Base-by-base conservation (phyloP, 2,888 invertebrate genomes). In the Suillia variegata region DNA sequence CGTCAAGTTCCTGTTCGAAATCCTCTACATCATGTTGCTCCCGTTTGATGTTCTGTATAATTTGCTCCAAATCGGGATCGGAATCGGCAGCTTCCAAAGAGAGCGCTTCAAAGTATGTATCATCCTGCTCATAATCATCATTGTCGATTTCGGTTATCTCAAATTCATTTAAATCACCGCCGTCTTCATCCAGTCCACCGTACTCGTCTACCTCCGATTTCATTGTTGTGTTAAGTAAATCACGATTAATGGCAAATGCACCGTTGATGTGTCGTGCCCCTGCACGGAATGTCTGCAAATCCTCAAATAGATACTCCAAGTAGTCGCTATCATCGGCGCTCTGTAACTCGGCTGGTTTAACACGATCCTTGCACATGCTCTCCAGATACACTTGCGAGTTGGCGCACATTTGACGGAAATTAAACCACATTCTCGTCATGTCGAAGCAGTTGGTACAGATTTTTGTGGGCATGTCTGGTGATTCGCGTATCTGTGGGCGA, bases 341-440 rank as follows among this genome's bases (percentile, higher is more conserved):
- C 1, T 61, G 18, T 20, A 63, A 22, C 4, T 57, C 62, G 5
- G 60, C 24, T 0, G 66, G 60, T 21, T 62, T 61, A 8, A 55
- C 52, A 17, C 56, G 48, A 12, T 61, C 61, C 4, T 57, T 49
- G 53, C 57, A 59, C 6, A 61, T 45, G 13, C 62, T 68, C 54
- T 71, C 70, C 55, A 79, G 63, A 54, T 77, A 80, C 2, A 77
- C 71, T 48, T 80, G 79, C 0, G 81, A 70, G 8, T 79, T 73
- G 13, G 77, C 70, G 38, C 79, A 79, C 67, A 80, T 68, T 61
- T 78, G 71, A 0, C 79, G 79, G 52, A 80, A 80, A 18, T 70
- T 76, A 26, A 65, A 73, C 68, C 80, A 79, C 64, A 79, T 75
- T 13, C 69, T 63, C 1, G 77, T 66, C 47, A 78, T 74, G 33